Conservation (phyloP, 2,888 invertebrate species). For the Boloria selene region DNA sequence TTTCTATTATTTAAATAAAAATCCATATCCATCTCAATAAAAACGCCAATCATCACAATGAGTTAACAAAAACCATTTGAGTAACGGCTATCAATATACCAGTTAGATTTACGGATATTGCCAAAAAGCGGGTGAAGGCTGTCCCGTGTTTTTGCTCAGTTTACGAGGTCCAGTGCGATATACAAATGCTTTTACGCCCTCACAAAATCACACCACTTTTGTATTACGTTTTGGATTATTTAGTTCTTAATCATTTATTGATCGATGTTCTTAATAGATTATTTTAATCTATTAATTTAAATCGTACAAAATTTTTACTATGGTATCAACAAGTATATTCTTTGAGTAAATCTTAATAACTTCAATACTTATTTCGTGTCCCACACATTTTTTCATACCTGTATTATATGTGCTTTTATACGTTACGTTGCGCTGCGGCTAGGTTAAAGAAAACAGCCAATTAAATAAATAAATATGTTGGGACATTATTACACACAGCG, state of each 20-base stretch:
- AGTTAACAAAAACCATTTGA: slow-evolving; percentile 31
- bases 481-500: no score
- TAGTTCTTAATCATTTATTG: no score
- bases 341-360: no score
- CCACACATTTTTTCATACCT: no score
- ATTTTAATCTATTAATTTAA: not conserved
- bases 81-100: slow-evolving; percentile 38
- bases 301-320: no score
- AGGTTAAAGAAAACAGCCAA: no score
- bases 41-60: slow-evolving; percentile 29
- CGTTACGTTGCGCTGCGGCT: no score
- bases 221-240: not conserved
- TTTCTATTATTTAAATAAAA: slow-evolving; percentile 5
- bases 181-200: slow-evolving; percentile 19
- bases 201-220: slow-evolving; percentile 17
- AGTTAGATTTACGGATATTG: slow-evolving; percentile 40
- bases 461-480: no score
- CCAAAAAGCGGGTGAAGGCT: slow-evolving; percentile 48
- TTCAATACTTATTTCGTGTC: no score
- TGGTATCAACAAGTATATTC: no score
- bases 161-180: slow-evolving; percentile 40
- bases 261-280: not conserved
- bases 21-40: slow-evolving; percentile 7
- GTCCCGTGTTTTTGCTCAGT: slow-evolving; percentile 46
- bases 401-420: no score